Evolutionary conservation across 2,113 vertebrate genomes (phyloP).

Genomic region (Illadopsis cleaveri): DNA sequence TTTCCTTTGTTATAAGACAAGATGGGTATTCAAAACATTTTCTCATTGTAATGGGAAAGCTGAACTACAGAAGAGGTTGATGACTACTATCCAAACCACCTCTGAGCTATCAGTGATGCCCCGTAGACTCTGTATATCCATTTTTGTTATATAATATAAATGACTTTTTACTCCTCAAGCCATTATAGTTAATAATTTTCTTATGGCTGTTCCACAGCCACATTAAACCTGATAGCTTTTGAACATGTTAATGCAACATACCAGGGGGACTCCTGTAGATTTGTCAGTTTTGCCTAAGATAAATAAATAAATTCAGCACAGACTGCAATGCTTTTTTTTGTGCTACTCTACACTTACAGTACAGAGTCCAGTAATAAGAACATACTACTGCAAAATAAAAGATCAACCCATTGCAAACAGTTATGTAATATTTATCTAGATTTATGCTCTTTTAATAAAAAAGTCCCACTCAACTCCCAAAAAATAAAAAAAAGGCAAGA

Average conservation of each 20-base stretch:
- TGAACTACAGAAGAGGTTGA: neutral
- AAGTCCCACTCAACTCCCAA: neutral
- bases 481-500: no score
- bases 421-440: neutral
- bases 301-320: neutral
- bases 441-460: neutral
- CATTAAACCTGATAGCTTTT: neutral
- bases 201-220: neutral
- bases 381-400: neutral
- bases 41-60: neutral
- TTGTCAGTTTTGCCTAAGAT: neutral
- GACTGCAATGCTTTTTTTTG: neutral
- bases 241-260: neutral
- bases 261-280: neutral
- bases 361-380: neutral
- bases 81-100: neutral
- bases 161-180: rapidly evolving
- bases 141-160: neutral
- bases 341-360: neutral
- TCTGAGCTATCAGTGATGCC: neutral
- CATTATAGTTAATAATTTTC: neutral
- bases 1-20: neutral
- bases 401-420: neutral
- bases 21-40: neutral
- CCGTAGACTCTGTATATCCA: neutral